Evolutionary conservation across 2,797 vertebrate genomes (phyloP).

Genomic region (Enteromius viviparus): DNA sequence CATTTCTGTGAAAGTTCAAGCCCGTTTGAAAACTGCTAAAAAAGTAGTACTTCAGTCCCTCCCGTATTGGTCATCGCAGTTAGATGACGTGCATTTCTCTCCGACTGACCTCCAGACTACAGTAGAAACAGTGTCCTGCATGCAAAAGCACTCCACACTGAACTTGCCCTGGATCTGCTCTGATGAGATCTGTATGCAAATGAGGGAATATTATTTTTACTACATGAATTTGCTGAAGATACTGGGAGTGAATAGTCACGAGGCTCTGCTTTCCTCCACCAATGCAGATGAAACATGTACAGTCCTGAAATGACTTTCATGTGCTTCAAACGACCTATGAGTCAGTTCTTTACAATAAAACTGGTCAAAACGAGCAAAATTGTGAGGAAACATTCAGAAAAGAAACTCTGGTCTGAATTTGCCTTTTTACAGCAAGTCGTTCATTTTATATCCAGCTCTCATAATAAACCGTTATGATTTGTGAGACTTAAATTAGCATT

Average conservation of each 20-base stretch:
- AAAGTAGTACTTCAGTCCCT: not conserved
- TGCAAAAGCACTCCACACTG: not conserved
- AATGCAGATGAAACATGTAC: not conserved
- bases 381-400: not conserved
- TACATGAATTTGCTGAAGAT: not conserved
- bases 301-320: not conserved
- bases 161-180: not conserved
- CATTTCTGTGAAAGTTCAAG: not conserved
- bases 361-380: not conserved
- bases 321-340: not conserved
- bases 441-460: not conserved
- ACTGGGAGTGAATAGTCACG: not conserved
- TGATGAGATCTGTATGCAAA: slow-evolving; percentile 16
- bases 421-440: not conserved
- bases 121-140: not conserved
- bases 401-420: not conserved
- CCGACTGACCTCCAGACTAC: slow-evolving; percentile 1
- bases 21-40: not conserved
- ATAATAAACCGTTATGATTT: not conserved
- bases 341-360: not conserved
- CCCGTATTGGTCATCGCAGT: not conserved
- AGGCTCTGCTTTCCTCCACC: not conserved
- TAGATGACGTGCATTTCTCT: not conserved
- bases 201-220: not conserved
- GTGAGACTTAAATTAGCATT: not conserved